A percentile compares a stretch with the other conserved stretches of the same genome.
phyloP scores from a whole-genome alignment of 2,797 vertebrate species.

The Myotis pilosus region DNA sequence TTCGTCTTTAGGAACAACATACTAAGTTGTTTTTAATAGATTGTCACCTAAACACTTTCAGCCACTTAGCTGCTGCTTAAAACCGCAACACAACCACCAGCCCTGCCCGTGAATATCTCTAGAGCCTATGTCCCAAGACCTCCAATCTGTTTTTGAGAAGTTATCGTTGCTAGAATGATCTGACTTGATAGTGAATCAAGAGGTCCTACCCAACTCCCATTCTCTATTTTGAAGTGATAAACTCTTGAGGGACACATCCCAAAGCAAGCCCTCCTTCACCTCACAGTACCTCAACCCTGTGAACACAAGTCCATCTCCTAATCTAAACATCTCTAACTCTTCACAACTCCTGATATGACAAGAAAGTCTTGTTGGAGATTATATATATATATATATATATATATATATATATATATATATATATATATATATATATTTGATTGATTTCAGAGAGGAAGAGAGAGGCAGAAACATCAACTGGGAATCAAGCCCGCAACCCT shows the following conservation, averaged over 20 bases:
- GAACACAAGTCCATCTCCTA: not conserved
- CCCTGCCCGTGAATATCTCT: not conserved
- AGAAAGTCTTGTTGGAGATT: not conserved
- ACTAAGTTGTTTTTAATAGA: not conserved
- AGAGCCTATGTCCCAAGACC: not conserved
- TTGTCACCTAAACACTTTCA: not conserved
- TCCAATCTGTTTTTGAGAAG: not conserved
- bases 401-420: no score
- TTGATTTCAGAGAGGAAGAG: no score
- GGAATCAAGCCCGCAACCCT: no score
- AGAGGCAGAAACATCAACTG: no score
- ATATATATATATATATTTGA: no score
- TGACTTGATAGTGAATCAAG: not conserved
- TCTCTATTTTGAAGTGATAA: not conserved
- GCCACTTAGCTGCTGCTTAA: rapidly evolving
- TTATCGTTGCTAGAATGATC: not conserved
- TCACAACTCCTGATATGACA: not conserved
- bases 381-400: no score
- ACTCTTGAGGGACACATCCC: not conserved
- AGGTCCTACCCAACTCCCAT: not conserved
- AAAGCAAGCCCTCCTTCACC: not conserved
- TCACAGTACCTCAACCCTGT: not conserved
- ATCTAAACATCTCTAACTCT: not conserved
- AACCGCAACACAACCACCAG: not conserved
- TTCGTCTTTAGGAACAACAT: not conserved